phyloP scores from a whole-genome alignment of 1,140 invertebrate genomes.

The Brachionus plicatilis region DNA sequence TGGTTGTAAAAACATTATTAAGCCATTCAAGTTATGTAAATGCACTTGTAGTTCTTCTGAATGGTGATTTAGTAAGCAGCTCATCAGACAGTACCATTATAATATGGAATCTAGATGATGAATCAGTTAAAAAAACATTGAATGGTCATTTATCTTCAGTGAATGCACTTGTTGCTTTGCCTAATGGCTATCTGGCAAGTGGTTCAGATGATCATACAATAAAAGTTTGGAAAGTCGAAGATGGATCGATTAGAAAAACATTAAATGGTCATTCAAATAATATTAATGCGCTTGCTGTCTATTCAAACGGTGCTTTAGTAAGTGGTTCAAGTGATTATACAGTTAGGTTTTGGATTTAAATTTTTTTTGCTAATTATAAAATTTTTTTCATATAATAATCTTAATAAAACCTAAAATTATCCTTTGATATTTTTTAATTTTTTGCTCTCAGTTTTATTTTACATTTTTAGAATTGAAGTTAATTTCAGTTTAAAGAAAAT shows the following conservation, averaged over 20 bases:
- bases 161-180: not conserved
- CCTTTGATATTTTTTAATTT: too few relatives aligned
- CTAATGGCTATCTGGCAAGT: conserved; percentile 71
- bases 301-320: conserved; percentile 68
- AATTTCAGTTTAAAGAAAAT: too few relatives aligned
- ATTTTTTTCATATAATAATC: too few relatives aligned
- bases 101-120: conserved; percentile 55
- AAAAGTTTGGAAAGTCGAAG: conserved; percentile 93
- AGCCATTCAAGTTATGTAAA: not conserved
- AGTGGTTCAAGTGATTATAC: conserved; percentile 98
- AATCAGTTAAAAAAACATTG: conserved; percentile 50
- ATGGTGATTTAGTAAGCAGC: conserved; percentile 53
- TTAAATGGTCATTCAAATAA: conserved; percentile 59
- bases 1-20: not conserved
- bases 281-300: conserved; percentile 84
- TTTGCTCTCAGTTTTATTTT: too few relatives aligned
- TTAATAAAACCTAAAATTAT: too few relatives aligned
- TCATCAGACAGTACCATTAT: conserved; percentile 58
- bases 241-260: conserved; percentile 71
- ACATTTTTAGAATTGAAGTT: too few relatives aligned
- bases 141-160: conserved; percentile 59
- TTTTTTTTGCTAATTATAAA: not conserved
- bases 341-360: conserved; percentile 84
- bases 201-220: conserved; percentile 97
- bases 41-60: not conserved